Percentiles rank a stretch among this genome's conserved stretches.
Conservation (phyloP, 1,140 invertebrate species). For the Brachionus sp. region DNA sequence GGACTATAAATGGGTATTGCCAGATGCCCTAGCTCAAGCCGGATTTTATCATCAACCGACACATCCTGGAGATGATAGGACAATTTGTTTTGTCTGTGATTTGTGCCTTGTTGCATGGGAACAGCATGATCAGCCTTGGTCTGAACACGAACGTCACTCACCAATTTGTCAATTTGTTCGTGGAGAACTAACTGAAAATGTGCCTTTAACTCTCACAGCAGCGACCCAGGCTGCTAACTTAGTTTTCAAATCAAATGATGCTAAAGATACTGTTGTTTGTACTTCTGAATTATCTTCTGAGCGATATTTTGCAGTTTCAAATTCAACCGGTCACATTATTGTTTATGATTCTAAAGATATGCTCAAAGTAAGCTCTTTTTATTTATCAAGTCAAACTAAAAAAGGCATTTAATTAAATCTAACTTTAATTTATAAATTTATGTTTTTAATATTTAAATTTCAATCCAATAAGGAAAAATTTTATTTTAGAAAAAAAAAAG, state of each 20-base stretch:
- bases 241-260: slow-evolving; percentile 52
- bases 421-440: no score
- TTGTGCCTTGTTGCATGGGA: slow-evolving; percentile 92
- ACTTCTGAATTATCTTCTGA: slow-evolving; percentile 69
- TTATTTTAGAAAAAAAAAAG: no score
- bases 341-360: slow-evolving; percentile 69
- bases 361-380: slow-evolving; percentile 68
- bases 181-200: slow-evolving; percentile 89
- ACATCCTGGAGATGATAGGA: slow-evolving; percentile 77
- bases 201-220: slow-evolving; percentile 69
- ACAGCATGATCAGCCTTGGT: slow-evolving; percentile 87
- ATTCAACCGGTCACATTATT: slow-evolving; percentile 64
- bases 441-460: no score
- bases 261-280: slow-evolving; percentile 65
- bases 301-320: slow-evolving; percentile 65
- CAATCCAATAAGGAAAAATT: no score
- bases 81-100: slow-evolving; percentile 89
- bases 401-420: no score
- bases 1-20: slow-evolving; percentile 90
- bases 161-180: slow-evolving; percentile 85
- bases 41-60: slow-evolving; percentile 91
- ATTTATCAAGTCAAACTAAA: no score
- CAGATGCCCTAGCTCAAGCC: slow-evolving; percentile 85
- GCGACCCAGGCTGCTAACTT: slow-evolving; percentile 56
- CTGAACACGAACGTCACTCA: slow-evolving; percentile 87